Evolutionary conservation across 2,888 invertebrate species (phyloP).

Genomic region (Acanthococcus lagerstroemiae): DNA sequence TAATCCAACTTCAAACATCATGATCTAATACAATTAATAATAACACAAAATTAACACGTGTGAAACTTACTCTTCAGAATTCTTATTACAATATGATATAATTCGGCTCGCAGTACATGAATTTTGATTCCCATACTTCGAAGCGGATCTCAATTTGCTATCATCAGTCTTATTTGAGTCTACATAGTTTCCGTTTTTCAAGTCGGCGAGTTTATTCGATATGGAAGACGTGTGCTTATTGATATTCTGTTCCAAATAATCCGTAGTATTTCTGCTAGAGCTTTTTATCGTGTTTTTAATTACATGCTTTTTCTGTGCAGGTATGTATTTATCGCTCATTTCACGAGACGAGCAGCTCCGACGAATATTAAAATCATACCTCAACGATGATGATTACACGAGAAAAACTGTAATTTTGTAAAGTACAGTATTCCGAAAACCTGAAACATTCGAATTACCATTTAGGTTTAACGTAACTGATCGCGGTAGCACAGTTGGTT

Average conservation of each 20-base stretch:
- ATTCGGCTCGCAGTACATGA: background rate
- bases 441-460: no score
- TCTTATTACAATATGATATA: conserved; percentile 8
- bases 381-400: background rate
- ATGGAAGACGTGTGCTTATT: background rate
- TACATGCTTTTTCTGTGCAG: conserved; percentile 20
- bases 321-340: conserved; percentile 26
- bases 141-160: conserved; percentile 7
- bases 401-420: no score
- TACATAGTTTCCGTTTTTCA: conserved; percentile 23
- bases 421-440: no score
- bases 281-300: conserved; percentile 8
- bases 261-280: conserved; percentile 3
- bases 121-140: conserved; percentile 21
- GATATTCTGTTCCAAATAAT: conserved; percentile 11
- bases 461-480: no score
- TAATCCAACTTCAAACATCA: no score
- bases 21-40: background rate
- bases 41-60: background rate
- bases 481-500: no score
- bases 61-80: conserved; percentile 11
- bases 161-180: conserved; percentile 21
- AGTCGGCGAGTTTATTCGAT: conserved; percentile 19
- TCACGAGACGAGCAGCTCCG: conserved; percentile 21
- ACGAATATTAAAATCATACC: conserved; percentile 14